Evolutionary conservation across 2,888 invertebrate species (phyloP).

Genomic region (Coelinius sp.): DNA sequence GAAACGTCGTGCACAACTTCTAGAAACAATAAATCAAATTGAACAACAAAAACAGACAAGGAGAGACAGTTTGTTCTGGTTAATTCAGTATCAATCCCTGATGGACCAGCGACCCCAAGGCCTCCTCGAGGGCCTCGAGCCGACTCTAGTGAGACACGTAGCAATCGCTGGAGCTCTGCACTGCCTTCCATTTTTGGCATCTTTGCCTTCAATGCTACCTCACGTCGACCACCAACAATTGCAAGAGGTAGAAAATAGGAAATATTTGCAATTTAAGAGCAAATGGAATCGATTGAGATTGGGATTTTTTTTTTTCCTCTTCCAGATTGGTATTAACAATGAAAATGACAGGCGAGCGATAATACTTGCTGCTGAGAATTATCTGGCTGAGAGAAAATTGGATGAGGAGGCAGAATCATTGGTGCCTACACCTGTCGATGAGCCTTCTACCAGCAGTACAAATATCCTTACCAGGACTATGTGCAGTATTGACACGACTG

Average conservation of each 20-base stretch:
- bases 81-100: slow-evolving; percentile 86
- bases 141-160: slow-evolving; percentile 78
- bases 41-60: slow-evolving; percentile 72
- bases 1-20: slow-evolving; percentile 77
- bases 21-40: slow-evolving; percentile 80
- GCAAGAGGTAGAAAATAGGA: slow-evolving; percentile 66
- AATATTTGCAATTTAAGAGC: not conserved
- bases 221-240: slow-evolving; percentile 75
- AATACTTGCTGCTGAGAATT: slow-evolving; percentile 76
- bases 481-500: slow-evolving; percentile 71
- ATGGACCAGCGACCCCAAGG: slow-evolving; percentile 83
- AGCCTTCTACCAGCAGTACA: slow-evolving; percentile 60
- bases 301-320: not conserved
- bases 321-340: slow-evolving; percentile 64
- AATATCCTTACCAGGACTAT: slow-evolving; percentile 59
- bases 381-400: slow-evolving; percentile 67
- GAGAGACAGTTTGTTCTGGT: slow-evolving; percentile 75
- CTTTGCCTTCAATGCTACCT: slow-evolving; percentile 68
- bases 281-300: not conserved
- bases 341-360: slow-evolving; percentile 75
- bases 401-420: slow-evolving; percentile 49
- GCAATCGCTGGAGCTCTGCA: slow-evolving; percentile 82
- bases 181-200: slow-evolving; percentile 82
- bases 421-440: slow-evolving; percentile 59
- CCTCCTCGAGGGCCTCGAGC: slow-evolving; percentile 78